These are phyloP conservation scores for Holcopasites calliopsidis DNA, from an alignment of 1,140 invertebrate genomes.

Conservation along the genomic window DNA sequence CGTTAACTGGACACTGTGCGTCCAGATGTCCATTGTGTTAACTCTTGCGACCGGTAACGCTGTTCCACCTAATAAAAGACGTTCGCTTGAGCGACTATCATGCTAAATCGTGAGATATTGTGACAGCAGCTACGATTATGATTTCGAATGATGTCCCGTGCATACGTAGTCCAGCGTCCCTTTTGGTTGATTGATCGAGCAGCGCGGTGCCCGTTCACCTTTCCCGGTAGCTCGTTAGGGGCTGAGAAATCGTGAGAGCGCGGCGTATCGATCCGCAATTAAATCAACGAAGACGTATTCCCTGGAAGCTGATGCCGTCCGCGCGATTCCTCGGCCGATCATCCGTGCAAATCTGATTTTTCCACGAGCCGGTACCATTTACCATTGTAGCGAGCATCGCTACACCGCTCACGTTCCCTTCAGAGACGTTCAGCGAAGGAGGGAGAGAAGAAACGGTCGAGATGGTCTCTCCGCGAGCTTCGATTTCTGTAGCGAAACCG, in stretches of 20 bases:
- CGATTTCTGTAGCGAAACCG: slow-evolving; percentile 16
- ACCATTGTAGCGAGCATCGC: neutral
- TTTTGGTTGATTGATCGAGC: neutral
- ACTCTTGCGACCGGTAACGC: neutral
- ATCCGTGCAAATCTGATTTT: slow-evolving; percentile 9
- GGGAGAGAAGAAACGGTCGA: neutral
- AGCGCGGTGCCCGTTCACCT: neutral
- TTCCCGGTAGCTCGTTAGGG: neutral
- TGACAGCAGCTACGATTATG: too few relatives aligned
- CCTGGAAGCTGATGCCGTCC: neutral
- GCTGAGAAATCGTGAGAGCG: neutral
- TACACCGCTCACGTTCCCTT: neutral
- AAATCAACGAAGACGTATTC: neutral
- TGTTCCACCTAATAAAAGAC: slow-evolving; percentile 1
- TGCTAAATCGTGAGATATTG: too few relatives aligned
- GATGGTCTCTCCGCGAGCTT: slow-evolving; percentile 1
- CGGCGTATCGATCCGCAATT: neutral
- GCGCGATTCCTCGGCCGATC: neutral
- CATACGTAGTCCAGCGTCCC: too few relatives aligned
- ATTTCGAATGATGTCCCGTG: too few relatives aligned
- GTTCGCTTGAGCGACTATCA: neutral
- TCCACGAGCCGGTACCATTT: neutral
- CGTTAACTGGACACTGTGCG: neutral
- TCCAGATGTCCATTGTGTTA: slow-evolving; percentile 11
- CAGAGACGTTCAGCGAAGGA: neutral